Percentiles rank a stretch among this genome's conserved stretches.
Evolutionary conservation across 2,888 invertebrate genomes (phyloP).

Genomic region (Keiferia lycopersicella): DNA sequence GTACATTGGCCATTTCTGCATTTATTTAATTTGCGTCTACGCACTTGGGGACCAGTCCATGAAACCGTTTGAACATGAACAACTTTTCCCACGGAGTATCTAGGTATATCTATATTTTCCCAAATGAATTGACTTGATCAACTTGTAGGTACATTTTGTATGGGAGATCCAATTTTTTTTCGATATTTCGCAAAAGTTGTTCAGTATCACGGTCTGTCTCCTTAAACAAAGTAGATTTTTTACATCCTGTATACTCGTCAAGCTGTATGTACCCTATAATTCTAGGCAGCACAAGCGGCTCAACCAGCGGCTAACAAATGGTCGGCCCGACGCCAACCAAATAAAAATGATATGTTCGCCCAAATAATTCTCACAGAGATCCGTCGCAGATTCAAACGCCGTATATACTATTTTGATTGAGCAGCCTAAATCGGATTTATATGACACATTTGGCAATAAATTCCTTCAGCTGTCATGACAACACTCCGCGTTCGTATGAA

Average conservation of each 20-base stretch:
- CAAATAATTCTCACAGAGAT: slow-evolving; percentile 46
- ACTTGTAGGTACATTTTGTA: too few relatives aligned
- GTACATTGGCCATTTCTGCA: too few relatives aligned
- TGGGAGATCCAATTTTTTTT: too few relatives aligned
- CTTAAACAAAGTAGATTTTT: too few relatives aligned
- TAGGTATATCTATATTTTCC: too few relatives aligned
- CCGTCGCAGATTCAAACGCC: slow-evolving; percentile 40
- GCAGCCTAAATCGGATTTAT: slow-evolving; percentile 41
- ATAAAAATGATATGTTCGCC: slow-evolving; percentile 57
- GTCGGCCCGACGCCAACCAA: slow-evolving; percentile 46
- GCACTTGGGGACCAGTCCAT: too few relatives aligned
- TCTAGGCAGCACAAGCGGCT: slow-evolving; percentile 34
- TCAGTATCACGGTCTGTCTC: too few relatives aligned
- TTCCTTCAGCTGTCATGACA: slow-evolving; percentile 29
- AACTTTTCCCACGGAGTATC: too few relatives aligned
- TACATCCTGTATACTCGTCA: not conserved
- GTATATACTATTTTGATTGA: slow-evolving; percentile 46
- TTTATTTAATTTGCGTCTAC: too few relatives aligned
- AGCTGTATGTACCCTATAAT: not conserved
- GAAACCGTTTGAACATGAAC: too few relatives aligned
- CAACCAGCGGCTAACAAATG: slow-evolving; percentile 52
- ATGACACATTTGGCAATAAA: slow-evolving; percentile 36
- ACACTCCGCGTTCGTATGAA: slow-evolving; percentile 22
- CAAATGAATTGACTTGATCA: too few relatives aligned
- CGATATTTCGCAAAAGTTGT: too few relatives aligned